Evolutionary conservation across 2,888 invertebrate genomes (phyloP).

Genomic region (Drosophila meridionalis): DNA sequence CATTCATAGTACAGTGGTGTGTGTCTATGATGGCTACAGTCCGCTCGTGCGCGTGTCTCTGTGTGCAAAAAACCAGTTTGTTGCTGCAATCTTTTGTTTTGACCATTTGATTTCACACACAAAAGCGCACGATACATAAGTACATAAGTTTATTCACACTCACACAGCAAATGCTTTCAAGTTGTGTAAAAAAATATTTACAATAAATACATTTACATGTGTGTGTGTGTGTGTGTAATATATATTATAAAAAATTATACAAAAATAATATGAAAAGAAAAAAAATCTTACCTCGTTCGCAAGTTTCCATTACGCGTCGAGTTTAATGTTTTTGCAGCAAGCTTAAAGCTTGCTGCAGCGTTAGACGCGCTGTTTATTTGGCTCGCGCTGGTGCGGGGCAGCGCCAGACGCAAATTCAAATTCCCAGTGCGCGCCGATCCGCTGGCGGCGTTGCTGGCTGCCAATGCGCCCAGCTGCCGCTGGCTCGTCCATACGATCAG

Average conservation of each 20-base stretch:
- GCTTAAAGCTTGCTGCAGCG: slow-evolving; percentile 76
- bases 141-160: slow-evolving; percentile 25
- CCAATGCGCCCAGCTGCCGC: slow-evolving; percentile 40
- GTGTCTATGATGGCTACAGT: slow-evolving; percentile 42
- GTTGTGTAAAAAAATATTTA: slow-evolving; percentile 24
- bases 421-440: slow-evolving; percentile 82
- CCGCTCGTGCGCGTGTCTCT: slow-evolving; percentile 18
- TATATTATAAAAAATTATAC: slow-evolving; percentile 17
- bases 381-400: slow-evolving; percentile 87
- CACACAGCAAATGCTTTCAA: slow-evolving; percentile 37
- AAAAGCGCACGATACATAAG: slow-evolving; percentile 46
- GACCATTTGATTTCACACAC: slow-evolving; percentile 58
- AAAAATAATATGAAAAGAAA: background rate
- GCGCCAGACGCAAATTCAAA: slow-evolving; percentile 85
- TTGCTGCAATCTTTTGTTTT: slow-evolving; percentile 69
- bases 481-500: slow-evolving; percentile 29
- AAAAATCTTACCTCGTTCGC: slow-evolving; percentile 84
- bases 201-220: slow-evolving; percentile 20
- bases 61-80: slow-evolving; percentile 68
- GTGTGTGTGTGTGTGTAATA: background rate
- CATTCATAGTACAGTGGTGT: slow-evolving; percentile 28
- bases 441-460: slow-evolving; percentile 52
- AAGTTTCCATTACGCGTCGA: slow-evolving; percentile 84
- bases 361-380: slow-evolving; percentile 84
- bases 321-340: slow-evolving; percentile 82